Percentiles rank a stretch among this genome's conserved stretches.
Evolutionary conservation across 2,888 invertebrate species (phyloP).

Genomic region (Troilus luridus): DNA sequence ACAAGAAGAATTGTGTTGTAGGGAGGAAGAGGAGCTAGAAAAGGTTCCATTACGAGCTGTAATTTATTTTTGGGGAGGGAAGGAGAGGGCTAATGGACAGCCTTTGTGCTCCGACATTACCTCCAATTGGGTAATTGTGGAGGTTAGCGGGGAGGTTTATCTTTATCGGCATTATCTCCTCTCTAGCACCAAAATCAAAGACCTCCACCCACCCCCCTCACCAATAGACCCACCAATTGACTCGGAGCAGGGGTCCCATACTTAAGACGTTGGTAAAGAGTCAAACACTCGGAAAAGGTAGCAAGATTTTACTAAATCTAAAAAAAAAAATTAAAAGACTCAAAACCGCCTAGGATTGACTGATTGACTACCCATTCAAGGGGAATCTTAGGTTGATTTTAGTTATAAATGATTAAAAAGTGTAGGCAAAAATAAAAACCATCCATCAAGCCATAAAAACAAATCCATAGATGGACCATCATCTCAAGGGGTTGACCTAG

Average conservation of each 20-base stretch:
- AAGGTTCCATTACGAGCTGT: conserved; percentile 47
- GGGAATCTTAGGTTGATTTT: no score
- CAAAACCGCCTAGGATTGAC: no score
- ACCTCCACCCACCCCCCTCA: no score
- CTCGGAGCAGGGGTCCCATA: not conserved
- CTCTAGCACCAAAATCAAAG: not conserved
- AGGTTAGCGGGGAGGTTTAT: conserved; percentile 31
- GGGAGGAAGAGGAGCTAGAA: not conserved
- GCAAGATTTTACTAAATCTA: no score
- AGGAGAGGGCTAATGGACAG: conserved; percentile 20
- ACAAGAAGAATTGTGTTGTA: conserved; percentile 28
- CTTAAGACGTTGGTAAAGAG: not conserved
- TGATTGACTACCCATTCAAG: no score
- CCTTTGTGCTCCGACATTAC: conserved; percentile 43
- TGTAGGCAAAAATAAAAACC: no score
- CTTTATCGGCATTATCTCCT: conserved; percentile 31
- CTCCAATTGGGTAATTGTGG: conserved; percentile 49
- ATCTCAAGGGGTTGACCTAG: no score
- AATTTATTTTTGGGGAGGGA: conserved; percentile 41
- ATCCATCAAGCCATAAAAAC: no score
- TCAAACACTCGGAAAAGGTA: not conserved
- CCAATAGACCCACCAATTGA: conserved; percentile 7
- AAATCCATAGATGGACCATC: no score
- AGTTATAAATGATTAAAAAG: no score
- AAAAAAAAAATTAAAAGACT: no score